Evolutionary conservation across 2,888 invertebrate species (phyloP), one percentile per base, ranked within the genome.

Genomic region (Caenorhabditis doughertyi): DNA sequence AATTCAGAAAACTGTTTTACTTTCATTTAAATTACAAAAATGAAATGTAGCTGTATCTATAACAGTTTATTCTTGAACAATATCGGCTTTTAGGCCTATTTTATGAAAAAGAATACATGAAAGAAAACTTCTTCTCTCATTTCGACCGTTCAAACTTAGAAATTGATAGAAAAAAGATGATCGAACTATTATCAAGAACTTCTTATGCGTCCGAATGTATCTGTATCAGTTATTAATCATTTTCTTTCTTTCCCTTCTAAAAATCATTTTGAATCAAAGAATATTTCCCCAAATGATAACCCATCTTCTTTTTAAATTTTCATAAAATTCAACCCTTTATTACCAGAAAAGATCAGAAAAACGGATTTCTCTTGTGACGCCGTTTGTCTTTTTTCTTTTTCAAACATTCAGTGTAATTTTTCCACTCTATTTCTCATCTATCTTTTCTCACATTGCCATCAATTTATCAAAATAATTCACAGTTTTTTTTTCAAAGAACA

Each of bases 291-390:
- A 18, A 13, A 13, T 47, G 35, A 35, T 29, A 60, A 56, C 39
- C 18, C 49, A 3, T 49, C 32, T 47, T 21, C n/a, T 21, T 71
- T 18, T 56, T 25, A 23, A 51, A 53, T 64, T 53, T 53, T 72
- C 16, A 42, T 42, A 72, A 62, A 60, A 49, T 62, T 42, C 60
- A 25, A 60, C 11, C 16, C 29, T 18, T 32, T 5, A 42, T 62
- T 47, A 25, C 62, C 70, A 27, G 27, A 55, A 49, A 62, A 73
- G 73, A 74, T 74, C 73, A 74, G 65, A 74, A 65, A 76, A 67
- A 65, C 65, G 56, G 42, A 65, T 64, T 49, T 76, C 49, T 74
- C 67, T 39, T 58, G 16, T 76, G 51, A 65, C 35, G 39, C 29
- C 25, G 25, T 32, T 62, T 27, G 35, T 53, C 8, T 60, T 35